These are phyloP conservation scores for Sebastes cheni DNA, from an alignment of 2,797 vertebrate genomes.

Conservation along the genomic window DNA sequence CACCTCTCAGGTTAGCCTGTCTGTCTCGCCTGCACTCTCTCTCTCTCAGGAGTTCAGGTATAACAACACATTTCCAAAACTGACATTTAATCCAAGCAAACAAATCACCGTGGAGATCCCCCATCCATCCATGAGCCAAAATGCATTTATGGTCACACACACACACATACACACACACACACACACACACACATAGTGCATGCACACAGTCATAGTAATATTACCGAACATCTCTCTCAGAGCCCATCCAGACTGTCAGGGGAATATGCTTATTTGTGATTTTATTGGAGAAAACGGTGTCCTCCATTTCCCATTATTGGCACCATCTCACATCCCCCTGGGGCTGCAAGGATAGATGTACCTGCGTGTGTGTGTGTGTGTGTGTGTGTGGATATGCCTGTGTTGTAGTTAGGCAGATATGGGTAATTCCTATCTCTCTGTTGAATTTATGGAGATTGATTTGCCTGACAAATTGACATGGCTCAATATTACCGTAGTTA, in stretches of 20 bases:
- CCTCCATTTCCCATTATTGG: constrained; percentile 75
- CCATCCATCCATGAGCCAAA: constrained; percentile 58
- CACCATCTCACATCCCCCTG: constrained; percentile 49
- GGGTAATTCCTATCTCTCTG: constrained; percentile 16
- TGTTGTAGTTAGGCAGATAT: constrained; percentile 2
- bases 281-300: constrained; percentile 73
- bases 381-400: background rate
- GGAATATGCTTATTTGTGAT: constrained; percentile 78
- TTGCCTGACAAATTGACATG: constrained; percentile 38
- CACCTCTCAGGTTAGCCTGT: constrained; percentile 5
- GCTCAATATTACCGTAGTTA: constrained; percentile 8
- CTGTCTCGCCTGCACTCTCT: constrained; percentile 9
- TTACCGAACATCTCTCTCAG: constrained; percentile 56
- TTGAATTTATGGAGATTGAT: constrained; percentile 39
- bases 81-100: constrained; percentile 85
- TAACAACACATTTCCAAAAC: constrained; percentile 82
- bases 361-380: background rate
- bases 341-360: constrained; percentile 21
- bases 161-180: constrained; percentile 23
- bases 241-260: constrained; percentile 62
- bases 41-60: constrained; percentile 63
- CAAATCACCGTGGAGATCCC: constrained; percentile 80
- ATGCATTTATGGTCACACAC: constrained; percentile 55
- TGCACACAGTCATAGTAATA: constrained; percentile 46
- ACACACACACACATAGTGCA: constrained; percentile 33